Conservation (phyloP, 1,140 invertebrate genomes). For the Drosophila serrata region DNA sequence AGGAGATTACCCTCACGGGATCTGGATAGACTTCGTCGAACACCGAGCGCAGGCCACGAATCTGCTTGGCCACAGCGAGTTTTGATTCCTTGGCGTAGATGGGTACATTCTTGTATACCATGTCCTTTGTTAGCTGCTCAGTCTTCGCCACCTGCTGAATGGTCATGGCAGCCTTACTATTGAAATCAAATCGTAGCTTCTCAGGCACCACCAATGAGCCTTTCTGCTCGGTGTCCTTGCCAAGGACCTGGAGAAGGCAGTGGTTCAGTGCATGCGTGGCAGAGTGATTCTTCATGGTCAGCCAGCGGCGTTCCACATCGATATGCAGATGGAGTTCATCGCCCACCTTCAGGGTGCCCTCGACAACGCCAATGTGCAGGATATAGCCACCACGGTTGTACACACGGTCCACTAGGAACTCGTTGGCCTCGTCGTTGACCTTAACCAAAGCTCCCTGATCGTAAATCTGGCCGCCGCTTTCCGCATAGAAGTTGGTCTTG, state of each 20-base stretch:
- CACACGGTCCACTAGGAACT: constrained; percentile 97
- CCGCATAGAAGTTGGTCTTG: constrained; percentile 97
- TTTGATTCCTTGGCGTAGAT: constrained; percentile 96
- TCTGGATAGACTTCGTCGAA: constrained; percentile 99
- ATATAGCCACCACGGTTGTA: constrained; percentile 98
- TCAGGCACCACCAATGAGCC: constrained; percentile 99
- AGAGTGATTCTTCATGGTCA: constrained; percentile 99
- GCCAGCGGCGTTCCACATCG: constrained; percentile 92
- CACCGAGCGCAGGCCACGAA: constrained; percentile 98
- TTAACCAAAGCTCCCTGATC: constrained; percentile 98
- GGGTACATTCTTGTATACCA: constrained; percentile 92
- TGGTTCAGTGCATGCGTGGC: constrained; percentile 99
- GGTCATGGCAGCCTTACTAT: constrained; percentile 96
- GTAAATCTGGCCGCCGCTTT: constrained; percentile 99
- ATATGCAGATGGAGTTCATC: constrained; percentile 94
- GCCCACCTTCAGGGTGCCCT: constrained; percentile 94
- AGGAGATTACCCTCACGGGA: constrained; percentile 98
- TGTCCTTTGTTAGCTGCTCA: constrained; percentile 92
- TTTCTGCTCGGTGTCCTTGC: constrained; percentile 97
- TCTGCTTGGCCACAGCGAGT: constrained; percentile 90
- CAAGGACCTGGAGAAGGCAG: constrained; percentile 95
- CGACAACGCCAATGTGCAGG: constrained; percentile 95
- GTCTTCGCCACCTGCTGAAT: constrained; percentile 93
- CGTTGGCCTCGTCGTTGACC: constrained; percentile 93
- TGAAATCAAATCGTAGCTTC: constrained; percentile 98